Conservation (phyloP, 2,113 vertebrate species). For the Caretta caretta region DNA sequence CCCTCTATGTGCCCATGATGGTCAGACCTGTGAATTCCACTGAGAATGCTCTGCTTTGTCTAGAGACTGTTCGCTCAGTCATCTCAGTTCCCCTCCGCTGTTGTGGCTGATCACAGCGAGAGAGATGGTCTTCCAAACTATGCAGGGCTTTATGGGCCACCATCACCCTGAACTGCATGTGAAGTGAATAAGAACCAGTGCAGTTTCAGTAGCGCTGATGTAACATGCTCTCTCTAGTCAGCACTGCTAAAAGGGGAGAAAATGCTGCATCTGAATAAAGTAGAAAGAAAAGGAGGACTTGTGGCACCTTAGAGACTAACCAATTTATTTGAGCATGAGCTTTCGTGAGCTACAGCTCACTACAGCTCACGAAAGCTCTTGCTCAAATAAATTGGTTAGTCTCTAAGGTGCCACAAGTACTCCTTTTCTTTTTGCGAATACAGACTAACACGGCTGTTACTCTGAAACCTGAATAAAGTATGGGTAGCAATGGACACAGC, state of each 20-base stretch:
- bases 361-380: too few species aligned
- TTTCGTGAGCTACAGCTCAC: too few species aligned
- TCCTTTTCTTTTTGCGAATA: too few species aligned
- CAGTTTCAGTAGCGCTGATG: not conserved
- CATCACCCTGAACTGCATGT: not conserved
- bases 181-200: not conserved
- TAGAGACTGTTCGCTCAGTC: not conserved
- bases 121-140: not conserved
- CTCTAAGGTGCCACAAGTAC: too few species aligned
- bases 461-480: slow-evolving; percentile 27
- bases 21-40: not conserved
- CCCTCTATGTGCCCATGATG: not conserved
- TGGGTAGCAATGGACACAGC: slow-evolving; percentile 25
- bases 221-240: not conserved
- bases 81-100: not conserved
- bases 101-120: not conserved
- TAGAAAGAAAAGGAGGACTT: not conserved
- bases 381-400: too few species aligned
- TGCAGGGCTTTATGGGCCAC: slow-evolving; percentile 6
- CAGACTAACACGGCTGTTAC: too few species aligned
- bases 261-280: slow-evolving; percentile 19
- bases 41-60: not conserved
- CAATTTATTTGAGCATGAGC: too few species aligned
- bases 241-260: slow-evolving; percentile 5
- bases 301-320: too few species aligned